Conservation (phyloP, 92 coral and sea anemone species). For the Epizoanthus fatuus region DNA sequence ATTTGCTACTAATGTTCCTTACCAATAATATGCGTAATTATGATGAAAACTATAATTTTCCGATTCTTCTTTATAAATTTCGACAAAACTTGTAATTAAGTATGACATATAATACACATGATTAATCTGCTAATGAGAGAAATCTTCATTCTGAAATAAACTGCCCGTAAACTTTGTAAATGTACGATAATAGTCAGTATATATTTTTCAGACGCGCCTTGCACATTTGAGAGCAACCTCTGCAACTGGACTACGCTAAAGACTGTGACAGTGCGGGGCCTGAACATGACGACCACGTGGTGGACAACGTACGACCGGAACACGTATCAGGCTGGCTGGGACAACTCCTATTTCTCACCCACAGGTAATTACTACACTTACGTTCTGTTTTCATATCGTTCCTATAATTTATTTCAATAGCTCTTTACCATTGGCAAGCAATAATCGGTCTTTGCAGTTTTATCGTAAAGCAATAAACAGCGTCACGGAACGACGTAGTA, state of each 20-base stretch:
- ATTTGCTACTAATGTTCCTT: too few relatives aligned
- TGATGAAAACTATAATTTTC: too few relatives aligned
- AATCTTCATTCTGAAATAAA: neutral
- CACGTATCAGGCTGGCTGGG: conserved; percentile 1
- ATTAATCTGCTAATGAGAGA: too few relatives aligned
- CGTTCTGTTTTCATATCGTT: neutral
- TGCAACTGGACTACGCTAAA: conserved; percentile 66
- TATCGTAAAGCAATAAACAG: too few relatives aligned
- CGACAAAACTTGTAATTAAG: too few relatives aligned
- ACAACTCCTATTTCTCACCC: conserved; percentile 24
- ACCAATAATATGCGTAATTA: too few relatives aligned
- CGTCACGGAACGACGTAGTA: too few relatives aligned
- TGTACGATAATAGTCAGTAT: neutral
- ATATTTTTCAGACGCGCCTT: conserved; percentile 46
- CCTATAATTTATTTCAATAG: neutral
- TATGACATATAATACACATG: too few relatives aligned
- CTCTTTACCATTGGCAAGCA: too few relatives aligned
- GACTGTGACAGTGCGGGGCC: conserved; percentile 60
- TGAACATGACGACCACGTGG: conserved; percentile 71
- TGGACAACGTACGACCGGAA: neutral
- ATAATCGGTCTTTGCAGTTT: too few relatives aligned
- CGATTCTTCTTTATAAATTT: too few relatives aligned
- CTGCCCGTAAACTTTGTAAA: neutral
- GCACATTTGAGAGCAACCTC: conserved; percentile 55
- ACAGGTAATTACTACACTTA: conserved; percentile 2